A percentile compares a stretch with the other conserved stretches of the same genome.
These are phyloP conservation scores for Aricia agestis DNA, from an alignment of 1,140 invertebrate genomes.

Conservation along the genomic window DNA sequence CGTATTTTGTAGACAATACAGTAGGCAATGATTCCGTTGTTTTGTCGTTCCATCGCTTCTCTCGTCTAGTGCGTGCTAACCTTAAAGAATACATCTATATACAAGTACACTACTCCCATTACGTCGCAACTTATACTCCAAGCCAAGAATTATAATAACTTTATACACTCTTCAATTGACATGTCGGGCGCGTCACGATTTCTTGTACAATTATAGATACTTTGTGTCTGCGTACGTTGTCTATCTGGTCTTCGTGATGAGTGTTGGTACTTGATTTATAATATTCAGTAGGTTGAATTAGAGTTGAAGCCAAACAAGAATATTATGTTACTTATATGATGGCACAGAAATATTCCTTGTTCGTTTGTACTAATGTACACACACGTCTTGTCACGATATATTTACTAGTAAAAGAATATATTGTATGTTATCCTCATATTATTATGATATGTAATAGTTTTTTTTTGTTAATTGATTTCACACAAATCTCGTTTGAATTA, in stretches of 20 bases:
- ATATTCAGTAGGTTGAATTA: background rate
- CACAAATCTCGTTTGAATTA: too few species aligned
- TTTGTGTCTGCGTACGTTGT: conserved; percentile 34
- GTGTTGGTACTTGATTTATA: conserved; percentile 4
- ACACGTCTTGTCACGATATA: too few species aligned
- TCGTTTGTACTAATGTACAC: too few species aligned
- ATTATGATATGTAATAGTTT: too few species aligned
- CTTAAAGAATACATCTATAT: background rate
- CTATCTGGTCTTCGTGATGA: conserved; percentile 29
- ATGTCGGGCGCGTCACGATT: conserved; percentile 60
- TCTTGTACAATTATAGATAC: conserved; percentile 65
- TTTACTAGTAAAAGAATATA: too few species aligned
- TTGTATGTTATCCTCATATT: too few species aligned
- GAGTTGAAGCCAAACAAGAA: too few species aligned
- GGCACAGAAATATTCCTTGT: too few species aligned
- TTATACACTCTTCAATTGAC: conserved; percentile 68
- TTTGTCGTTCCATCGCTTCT: background rate
- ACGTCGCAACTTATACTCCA: background rate
- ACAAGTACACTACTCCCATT: conserved; percentile 7
- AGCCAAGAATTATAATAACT: conserved; percentile 55
- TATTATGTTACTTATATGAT: too few species aligned
- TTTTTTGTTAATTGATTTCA: too few species aligned
- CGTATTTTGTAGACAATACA: too few species aligned
- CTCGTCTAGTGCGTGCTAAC: background rate
- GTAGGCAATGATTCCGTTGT: background rate